phyloP scores from a whole-genome alignment of 2,113 vertebrate genomes.

The Noturus placidus region DNA sequence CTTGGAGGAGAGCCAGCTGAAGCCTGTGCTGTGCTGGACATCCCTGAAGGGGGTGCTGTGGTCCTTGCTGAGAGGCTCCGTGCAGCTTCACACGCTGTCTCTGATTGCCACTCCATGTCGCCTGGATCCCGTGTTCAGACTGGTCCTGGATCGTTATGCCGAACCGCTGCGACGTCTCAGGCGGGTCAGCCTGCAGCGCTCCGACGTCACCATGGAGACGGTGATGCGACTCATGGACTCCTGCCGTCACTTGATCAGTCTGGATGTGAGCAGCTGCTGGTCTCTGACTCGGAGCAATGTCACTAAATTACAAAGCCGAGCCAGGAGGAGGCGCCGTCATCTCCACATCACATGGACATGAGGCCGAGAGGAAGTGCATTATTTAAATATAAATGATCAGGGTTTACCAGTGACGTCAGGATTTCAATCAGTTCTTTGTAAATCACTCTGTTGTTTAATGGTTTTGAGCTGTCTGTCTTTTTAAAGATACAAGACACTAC shows the following conservation, averaged over 20 bases:
- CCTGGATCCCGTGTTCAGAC: constrained; percentile 61
- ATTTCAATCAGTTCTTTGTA: background rate
- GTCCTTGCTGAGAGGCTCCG: constrained; percentile 64
- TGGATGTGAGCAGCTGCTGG: constrained; percentile 72
- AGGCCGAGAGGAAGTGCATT: background rate
- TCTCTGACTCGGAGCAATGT: constrained; percentile 52
- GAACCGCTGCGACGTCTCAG: constrained; percentile 19
- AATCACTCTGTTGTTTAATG: background rate
- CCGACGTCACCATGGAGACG: constrained; percentile 61
- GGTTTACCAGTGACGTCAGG: background rate
- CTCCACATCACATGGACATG: constrained; percentile 54
- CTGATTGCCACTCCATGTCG: constrained; percentile 71
- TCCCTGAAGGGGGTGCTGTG: constrained; percentile 61
- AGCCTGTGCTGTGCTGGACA: constrained; percentile 63
- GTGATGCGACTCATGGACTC: constrained; percentile 51
- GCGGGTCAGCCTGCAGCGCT: constrained; percentile 58
- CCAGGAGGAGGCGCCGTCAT: constrained; percentile 51
- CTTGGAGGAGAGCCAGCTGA: constrained; percentile 60
- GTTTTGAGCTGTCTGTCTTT: background rate
- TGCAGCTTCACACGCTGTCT: constrained; percentile 65
- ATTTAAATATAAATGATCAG: background rate
- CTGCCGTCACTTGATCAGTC: constrained; percentile 56
- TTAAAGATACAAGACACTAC: background rate
- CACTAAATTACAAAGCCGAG: constrained; percentile 40
- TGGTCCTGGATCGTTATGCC: constrained; percentile 49